These are phyloP conservation scores for Leucoptera coffeella DNA, from an alignment of 2,888 invertebrate genomes.

Conservation along the genomic window DNA sequence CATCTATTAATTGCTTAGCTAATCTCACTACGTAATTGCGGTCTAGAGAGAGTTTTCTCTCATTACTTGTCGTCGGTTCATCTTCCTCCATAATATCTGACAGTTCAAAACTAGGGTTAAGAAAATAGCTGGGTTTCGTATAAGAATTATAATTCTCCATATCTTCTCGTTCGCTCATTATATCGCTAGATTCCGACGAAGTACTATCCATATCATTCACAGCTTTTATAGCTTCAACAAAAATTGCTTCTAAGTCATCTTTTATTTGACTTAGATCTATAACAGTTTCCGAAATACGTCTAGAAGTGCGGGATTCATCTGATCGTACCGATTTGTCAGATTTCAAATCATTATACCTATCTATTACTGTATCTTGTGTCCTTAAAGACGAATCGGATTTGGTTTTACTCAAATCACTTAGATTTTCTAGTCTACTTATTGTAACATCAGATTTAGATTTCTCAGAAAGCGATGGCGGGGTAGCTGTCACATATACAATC, in stretches of 20 bases:
- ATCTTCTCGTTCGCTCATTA: constrained; percentile 38
- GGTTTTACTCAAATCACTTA: constrained; percentile 39
- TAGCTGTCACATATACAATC: constrained; percentile 18
- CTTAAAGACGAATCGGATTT: constrained; percentile 42
- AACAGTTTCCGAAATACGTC: constrained; percentile 35
- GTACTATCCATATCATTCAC: constrained; percentile 20
- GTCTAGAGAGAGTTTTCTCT: constrained; percentile 16
- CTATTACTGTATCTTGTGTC: constrained; percentile 39
- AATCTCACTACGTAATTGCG: constrained; percentile 14
- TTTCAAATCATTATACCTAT: constrained; percentile 17
- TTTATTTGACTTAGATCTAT: constrained; percentile 34
- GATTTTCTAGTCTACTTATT: constrained; percentile 34
- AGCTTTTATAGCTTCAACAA: constrained; percentile 22
- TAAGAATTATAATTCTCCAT: constrained; percentile 32
- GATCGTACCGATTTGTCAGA: constrained; percentile 16
- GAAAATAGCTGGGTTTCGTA: constrained; percentile 27
- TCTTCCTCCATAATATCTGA: constrained; percentile 44
- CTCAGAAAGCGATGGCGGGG: constrained; percentile 21
- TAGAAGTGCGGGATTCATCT: too few relatives aligned
- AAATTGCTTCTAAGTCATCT: constrained; percentile 31
- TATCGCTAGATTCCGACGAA: constrained; percentile 13
- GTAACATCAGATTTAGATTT: constrained; percentile 43
- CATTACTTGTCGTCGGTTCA: constrained; percentile 25
- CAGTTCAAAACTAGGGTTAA: constrained; percentile 33
- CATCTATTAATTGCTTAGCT: constrained; percentile 21